Evolutionary conservation across 2,113 vertebrate genomes (phyloP).

Genomic region (Polypterus bichir): DNA sequence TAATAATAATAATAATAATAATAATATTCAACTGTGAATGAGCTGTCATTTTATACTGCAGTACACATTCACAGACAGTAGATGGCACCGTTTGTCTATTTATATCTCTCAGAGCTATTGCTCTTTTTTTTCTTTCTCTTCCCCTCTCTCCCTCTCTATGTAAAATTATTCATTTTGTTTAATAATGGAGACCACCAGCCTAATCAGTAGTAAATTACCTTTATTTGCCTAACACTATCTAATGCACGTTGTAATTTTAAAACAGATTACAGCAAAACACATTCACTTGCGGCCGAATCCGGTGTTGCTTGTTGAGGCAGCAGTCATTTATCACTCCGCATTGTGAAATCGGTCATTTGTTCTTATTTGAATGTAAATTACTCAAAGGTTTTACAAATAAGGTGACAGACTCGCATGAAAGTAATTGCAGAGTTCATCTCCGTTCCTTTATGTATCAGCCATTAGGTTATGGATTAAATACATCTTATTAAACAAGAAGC

Average conservation of each 20-base stretch:
- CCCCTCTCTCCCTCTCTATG: not conserved
- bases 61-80: constrained; percentile 34
- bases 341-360: constrained; percentile 80
- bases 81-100: constrained; percentile 58
- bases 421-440: constrained; percentile 78
- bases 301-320: constrained; percentile 40
- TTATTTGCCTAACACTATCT: constrained; percentile 70
- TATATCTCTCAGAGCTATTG: constrained; percentile 18
- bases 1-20: too few species aligned
- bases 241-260: constrained; percentile 70
- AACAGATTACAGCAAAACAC: constrained; percentile 65
- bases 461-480: constrained; percentile 85
- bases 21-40: too few species aligned
- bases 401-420: constrained; percentile 80
- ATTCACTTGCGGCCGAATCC: constrained; percentile 61
- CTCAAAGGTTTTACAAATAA: constrained; percentile 81
- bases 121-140: too few species aligned
- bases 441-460: constrained; percentile 78
- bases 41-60: not conserved
- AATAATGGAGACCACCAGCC: constrained; percentile 56
- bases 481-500: constrained; percentile 79
- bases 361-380: constrained; percentile 82
- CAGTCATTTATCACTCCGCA: constrained; percentile 69
- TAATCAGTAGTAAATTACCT: constrained; percentile 66
- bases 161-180: constrained; percentile 63